These are phyloP conservation scores for Hippoglossus stenolepis DNA, from an alignment of 2,113 vertebrate genomes.

Conservation along the genomic window DNA sequence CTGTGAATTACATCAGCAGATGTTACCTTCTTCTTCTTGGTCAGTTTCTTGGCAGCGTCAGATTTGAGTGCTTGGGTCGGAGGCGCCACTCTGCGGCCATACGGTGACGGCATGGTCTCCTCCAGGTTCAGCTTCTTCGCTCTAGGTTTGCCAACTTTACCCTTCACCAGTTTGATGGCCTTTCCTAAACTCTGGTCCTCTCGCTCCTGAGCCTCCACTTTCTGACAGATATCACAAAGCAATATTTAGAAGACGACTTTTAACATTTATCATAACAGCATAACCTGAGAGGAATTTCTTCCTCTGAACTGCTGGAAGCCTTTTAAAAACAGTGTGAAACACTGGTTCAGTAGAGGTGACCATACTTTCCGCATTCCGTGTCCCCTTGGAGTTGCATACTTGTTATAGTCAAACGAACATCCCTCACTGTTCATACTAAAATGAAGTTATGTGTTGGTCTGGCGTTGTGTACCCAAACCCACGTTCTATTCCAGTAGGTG, in stretches of 20 bases:
- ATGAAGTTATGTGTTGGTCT: no score
- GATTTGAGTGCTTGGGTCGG: constrained; percentile 91
- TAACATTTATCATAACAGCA: no score
- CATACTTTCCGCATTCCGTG: no score
- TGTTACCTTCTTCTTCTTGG: constrained; percentile 94
- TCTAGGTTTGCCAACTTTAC: constrained; percentile 98
- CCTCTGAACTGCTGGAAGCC: neutral
- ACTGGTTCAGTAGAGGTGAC: neutral
- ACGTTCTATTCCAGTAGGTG: no score
- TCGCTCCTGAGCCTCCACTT: constrained; percentile 84
- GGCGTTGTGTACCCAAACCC: no score
- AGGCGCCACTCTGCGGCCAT: constrained; percentile 92
- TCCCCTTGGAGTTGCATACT: no score
- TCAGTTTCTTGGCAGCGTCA: constrained; percentile 92
- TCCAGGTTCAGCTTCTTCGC: constrained; percentile 93
- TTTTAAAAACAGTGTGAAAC: neutral
- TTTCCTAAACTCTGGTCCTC: constrained; percentile 88
- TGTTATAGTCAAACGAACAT: no score
- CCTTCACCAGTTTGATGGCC: constrained; percentile 91
- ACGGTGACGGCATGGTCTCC: constrained; percentile 94
- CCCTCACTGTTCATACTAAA: no score
- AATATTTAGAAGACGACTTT: neutral
- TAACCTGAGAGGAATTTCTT: neutral
- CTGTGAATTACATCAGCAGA: fast-evolving
- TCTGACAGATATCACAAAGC: constrained; percentile 45